Base-by-base conservation (phyloP, 2,797 vertebrate species). In the Pampus argenteus region DNA sequence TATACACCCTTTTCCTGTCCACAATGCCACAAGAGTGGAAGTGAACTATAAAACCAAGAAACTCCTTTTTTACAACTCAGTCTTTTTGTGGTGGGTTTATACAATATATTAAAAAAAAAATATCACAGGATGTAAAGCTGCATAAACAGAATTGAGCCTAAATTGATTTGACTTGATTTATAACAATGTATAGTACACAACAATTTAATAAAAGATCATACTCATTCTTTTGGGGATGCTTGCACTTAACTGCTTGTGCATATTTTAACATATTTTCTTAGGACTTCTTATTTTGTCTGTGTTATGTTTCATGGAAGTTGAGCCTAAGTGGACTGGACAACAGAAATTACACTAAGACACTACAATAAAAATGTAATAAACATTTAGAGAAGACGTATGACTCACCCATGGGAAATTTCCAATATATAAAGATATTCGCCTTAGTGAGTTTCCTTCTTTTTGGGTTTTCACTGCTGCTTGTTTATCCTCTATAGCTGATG, bases 351-450 rank as follows among this genome's bases (percentile, higher is more conserved):
- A 55, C 5, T 7, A n/a, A n/a, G 23, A 55, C 11, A 34, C 25
- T 9, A 47, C 10, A 22, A 34, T 20, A 13, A 25, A 56, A 55
- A 47, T 9, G 2, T 20, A 34, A 28, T 51, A 4, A 40, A 58
- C 15, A 68, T 22, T 9, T n/a, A 45, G 4, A 58, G 9, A 42
- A 20, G 6, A 44, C 6, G 2, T 48, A 23, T 36, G 13, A 89
- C 96, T 97, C 84, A 98, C 97, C 97, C 97, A 98, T 74, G 96
- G 95, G 70, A 99, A 98, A 88, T 96, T 97, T 78, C 97, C 97
- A 61, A 98, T 89, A 22, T 97, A 98, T 65, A 98, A 92, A 0
- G 96, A 93, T 0, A 95, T 92, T 66, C 84, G 93, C 76, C 94
- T 95, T 25, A 13, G 9, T 18, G 89, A 89, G 5, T 88, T 88